Evolutionary conservation across 2,888 invertebrate species (phyloP).

Genomic region (Hypomecis punctinalis): DNA sequence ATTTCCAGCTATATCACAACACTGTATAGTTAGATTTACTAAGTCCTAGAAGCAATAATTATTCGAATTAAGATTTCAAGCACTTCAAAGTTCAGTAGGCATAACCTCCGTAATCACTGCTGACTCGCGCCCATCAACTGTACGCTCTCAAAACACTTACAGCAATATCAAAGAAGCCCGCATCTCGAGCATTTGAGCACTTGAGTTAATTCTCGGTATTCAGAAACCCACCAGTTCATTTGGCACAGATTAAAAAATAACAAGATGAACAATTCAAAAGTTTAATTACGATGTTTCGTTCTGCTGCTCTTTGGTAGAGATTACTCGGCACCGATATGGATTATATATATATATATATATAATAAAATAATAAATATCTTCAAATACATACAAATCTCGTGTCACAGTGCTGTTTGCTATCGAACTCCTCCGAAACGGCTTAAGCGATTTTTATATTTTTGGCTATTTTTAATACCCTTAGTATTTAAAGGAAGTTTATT

Average conservation of each 20-base stretch:
- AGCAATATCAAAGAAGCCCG: constrained; percentile 30
- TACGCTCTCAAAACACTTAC: constrained; percentile 22
- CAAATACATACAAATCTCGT: too few species aligned
- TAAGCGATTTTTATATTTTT: too few species aligned
- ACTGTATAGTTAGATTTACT: too few species aligned
- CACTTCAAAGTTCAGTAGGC: constrained; percentile 21
- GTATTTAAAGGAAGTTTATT: too few species aligned
- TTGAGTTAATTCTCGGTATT: constrained; percentile 29
- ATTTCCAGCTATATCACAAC: too few species aligned
- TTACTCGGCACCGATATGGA: too few species aligned
- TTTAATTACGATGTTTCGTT: background rate
- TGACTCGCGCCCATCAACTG: constrained; percentile 22
- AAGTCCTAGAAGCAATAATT: too few species aligned
- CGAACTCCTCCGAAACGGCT: too few species aligned
- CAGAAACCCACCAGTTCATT: constrained; percentile 15
- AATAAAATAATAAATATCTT: too few species aligned
- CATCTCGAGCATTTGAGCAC: constrained; percentile 25
- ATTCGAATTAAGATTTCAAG: constrained; percentile 7
- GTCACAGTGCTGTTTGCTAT: too few species aligned
- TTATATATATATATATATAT: too few species aligned
- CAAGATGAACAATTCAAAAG: background rate
- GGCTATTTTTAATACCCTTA: too few species aligned
- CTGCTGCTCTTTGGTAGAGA: background rate
- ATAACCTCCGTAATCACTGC: constrained; percentile 22
- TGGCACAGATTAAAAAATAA: constrained; percentile 13